Evolutionary conservation across 2,888 invertebrate genomes (phyloP).

Genomic region (Ypsolopha scabrella): DNA sequence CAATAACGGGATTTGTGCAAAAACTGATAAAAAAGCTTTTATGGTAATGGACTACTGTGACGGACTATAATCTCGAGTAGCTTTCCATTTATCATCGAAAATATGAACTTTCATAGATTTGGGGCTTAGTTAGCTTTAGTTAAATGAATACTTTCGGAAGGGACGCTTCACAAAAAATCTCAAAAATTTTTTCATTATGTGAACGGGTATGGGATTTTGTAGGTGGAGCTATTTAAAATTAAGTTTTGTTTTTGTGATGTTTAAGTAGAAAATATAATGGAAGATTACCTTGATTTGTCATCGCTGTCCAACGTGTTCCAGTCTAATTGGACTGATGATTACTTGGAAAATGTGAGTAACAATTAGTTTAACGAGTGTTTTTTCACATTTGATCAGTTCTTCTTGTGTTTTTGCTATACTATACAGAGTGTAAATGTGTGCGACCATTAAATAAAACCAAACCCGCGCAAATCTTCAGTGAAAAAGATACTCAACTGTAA

Average conservation of each 20-base stretch:
- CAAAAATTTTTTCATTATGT: not conserved
- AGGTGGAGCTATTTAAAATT: no score
- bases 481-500: no score
- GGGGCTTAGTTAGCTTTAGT: not conserved
- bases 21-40: constrained; percentile 57
- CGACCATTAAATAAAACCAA: no score
- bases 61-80: constrained; percentile 1
- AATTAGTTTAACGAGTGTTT: no score
- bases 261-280: not conserved
- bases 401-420: no score
- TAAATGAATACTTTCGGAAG: no score
- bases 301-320: constrained; percentile 5
- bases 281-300: not conserved
- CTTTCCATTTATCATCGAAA: not conserved
- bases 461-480: no score
- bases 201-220: not conserved
- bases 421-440: no score
- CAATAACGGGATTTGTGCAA: constrained; percentile 2
- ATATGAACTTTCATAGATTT: not conserved
- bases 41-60: constrained; percentile 41
- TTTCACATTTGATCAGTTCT: no score
- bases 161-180: not conserved
- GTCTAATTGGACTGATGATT: constrained; percentile 31
- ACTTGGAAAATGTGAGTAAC: constrained; percentile 33
- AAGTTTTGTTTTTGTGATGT: no score